Evolutionary conservation across 2,797 vertebrate species (phyloP).

Genomic region (Rhyacichthys aspro): DNA sequence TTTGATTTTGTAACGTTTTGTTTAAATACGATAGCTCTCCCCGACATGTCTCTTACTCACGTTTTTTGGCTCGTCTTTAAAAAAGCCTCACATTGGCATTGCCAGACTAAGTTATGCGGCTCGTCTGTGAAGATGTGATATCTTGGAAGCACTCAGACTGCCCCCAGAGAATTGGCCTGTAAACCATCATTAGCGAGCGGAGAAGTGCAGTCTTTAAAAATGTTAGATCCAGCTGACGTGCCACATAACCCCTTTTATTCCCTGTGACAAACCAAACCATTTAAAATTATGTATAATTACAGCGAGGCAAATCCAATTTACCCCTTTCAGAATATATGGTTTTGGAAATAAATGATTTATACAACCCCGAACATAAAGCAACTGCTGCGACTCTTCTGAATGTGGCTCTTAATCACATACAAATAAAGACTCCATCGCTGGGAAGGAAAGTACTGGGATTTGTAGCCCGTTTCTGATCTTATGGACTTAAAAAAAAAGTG

Average conservation of each 20-base stretch:
- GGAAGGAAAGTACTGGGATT: constrained; percentile 34
- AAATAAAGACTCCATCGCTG: constrained; percentile 14
- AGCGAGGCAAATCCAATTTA: constrained; percentile 71
- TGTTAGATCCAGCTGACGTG: constrained; percentile 74
- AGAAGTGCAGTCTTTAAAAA: constrained; percentile 76
- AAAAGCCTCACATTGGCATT: constrained; percentile 77
- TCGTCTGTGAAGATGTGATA: constrained; percentile 75
- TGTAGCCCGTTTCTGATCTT: constrained; percentile 57
- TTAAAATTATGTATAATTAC: constrained; percentile 77
- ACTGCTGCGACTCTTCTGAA: constrained; percentile 14
- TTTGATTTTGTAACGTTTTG: constrained; percentile 56
- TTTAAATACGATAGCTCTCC: constrained; percentile 57
- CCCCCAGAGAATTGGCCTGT: constrained; percentile 78
- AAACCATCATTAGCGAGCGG: constrained; percentile 78
- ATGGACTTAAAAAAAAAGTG: constrained; percentile 64
- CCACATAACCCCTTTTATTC: constrained; percentile 71
- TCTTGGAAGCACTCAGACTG: constrained; percentile 74
- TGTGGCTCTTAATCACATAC: constrained; percentile 14
- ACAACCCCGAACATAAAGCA: constrained; percentile 57
- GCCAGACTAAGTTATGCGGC: constrained; percentile 76
- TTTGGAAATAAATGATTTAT: constrained; percentile 72
- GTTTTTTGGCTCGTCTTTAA: constrained; percentile 70
- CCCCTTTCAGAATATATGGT: constrained; percentile 60
- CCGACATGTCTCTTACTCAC: constrained; percentile 72
- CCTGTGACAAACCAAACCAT: constrained; percentile 78